Conservation (phyloP, 2,888 invertebrate species). For the Cylindroiulus punctatus region DNA sequence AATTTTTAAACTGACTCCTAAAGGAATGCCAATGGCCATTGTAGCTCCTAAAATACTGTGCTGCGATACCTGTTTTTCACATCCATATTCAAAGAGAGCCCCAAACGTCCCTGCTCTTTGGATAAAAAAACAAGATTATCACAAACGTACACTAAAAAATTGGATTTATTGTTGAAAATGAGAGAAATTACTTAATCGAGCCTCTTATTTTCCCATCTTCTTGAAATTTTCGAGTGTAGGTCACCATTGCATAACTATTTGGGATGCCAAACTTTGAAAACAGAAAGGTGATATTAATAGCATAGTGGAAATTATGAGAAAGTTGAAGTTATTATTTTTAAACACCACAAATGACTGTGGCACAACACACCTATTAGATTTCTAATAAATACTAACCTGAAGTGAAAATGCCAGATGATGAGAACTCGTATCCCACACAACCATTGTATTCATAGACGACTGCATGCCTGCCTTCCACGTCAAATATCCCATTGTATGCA, state of each 20-base stretch:
- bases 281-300: background rate
- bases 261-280: slow-evolving; percentile 64
- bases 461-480: slow-evolving; percentile 78
- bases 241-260: slow-evolving; percentile 65
- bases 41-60: slow-evolving; percentile 87
- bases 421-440: slow-evolving; percentile 80
- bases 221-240: slow-evolving; percentile 81
- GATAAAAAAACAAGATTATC: slow-evolving; percentile 12
- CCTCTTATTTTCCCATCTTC: slow-evolving; percentile 82
- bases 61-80: slow-evolving; percentile 91
- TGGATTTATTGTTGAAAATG: slow-evolving; percentile 47
- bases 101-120: slow-evolving; percentile 87
- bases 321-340: no score
- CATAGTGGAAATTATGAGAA: no score
- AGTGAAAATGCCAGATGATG: slow-evolving; percentile 76
- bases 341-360: no score
- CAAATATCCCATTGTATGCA: slow-evolving; percentile 86
- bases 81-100: slow-evolving; percentile 86
- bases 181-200: slow-evolving; percentile 75
- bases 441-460: slow-evolving; percentile 82
- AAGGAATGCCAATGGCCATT: slow-evolving; percentile 84
- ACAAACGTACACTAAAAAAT: background rate
- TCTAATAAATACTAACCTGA: slow-evolving; percentile 70
- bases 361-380: background rate
- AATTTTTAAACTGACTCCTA: slow-evolving; percentile 87